Percentiles rank a stretch among this genome's conserved stretches.
These are phyloP conservation scores for Eulithis prunata DNA, from an alignment of 2,888 invertebrate genomes.

Conservation along the genomic window DNA sequence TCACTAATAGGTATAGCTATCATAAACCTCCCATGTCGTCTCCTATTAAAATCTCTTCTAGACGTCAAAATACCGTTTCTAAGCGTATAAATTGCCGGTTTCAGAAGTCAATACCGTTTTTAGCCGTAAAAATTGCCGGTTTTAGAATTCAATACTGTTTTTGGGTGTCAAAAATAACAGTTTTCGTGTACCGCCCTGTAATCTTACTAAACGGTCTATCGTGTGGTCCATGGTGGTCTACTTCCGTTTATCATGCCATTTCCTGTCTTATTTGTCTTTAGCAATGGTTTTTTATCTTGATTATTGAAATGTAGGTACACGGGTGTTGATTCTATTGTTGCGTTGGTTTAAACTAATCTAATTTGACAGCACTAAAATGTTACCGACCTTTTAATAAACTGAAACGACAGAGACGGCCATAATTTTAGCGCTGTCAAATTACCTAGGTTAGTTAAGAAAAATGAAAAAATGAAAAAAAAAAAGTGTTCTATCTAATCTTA, in stretches of 20 bases:
- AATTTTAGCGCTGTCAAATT: too few species aligned
- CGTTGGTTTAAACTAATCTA: too few species aligned
- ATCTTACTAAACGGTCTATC: conserved; percentile 67
- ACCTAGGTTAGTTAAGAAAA: too few species aligned
- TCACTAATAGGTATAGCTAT: conserved; percentile 6
- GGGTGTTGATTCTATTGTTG: too few species aligned
- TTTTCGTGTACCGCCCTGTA: conserved; percentile 65
- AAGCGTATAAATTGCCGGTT: not conserved
- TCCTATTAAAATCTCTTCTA: conserved; percentile 14
- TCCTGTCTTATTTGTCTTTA: conserved; percentile 29
- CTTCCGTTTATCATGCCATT: conserved; percentile 53
- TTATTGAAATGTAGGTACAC: not conserved
- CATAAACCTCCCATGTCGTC: conserved; percentile 30
- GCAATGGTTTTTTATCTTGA: too few species aligned
- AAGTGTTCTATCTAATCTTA: too few species aligned
- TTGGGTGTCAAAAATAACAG: conserved; percentile 61
- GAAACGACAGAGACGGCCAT: too few species aligned
- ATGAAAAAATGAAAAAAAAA: too few species aligned
- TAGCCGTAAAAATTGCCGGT: conserved; percentile 17
- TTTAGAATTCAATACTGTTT: conserved; percentile 19
- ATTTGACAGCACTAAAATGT: too few species aligned
- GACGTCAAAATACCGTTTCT: conserved; percentile 22
- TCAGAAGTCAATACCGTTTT: conserved; percentile 3
- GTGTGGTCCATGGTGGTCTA: conserved; percentile 44
- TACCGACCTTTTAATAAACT: too few species aligned